Evolutionary conservation across 1,140 invertebrate species (phyloP).

Genomic region (Gryllus bimaculatus): DNA sequence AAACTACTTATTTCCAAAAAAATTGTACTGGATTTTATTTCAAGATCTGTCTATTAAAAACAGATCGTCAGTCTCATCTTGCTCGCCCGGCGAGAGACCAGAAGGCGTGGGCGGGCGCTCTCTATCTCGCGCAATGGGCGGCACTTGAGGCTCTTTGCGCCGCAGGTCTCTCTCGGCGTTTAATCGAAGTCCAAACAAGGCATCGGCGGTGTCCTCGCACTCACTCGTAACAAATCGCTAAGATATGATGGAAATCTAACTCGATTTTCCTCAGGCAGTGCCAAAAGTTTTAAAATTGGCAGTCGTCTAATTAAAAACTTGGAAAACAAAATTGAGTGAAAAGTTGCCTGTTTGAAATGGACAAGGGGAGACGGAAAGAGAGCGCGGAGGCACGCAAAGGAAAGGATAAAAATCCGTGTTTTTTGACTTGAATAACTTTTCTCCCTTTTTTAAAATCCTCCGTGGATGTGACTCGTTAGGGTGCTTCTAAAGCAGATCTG

Average conservation of each 20-base stretch:
- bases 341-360: not conserved
- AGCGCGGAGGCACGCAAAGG: not conserved
- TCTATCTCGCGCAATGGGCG: not conserved
- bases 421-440: not conserved
- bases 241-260: not conserved
- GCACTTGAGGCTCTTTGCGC: not conserved
- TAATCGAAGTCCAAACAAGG: not conserved
- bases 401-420: not conserved
- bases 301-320: not conserved
- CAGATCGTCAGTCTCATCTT: too few relatives aligned
- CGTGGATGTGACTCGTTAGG: not conserved
- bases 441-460: not conserved
- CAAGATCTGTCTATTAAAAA: too few relatives aligned
- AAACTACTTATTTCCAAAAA: too few relatives aligned
- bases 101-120: too few relatives aligned
- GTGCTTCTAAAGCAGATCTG: not conserved
- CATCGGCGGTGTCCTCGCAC: not conserved
- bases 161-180: not conserved
- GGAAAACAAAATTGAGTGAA: constrained; percentile 5
- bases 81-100: too few relatives aligned
- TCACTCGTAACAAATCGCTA: not conserved
- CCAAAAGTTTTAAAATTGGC: constrained; percentile 1
- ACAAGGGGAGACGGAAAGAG: not conserved
- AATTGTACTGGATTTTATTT: too few relatives aligned
- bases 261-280: not conserved